Conservation (phyloP, 2,113 vertebrate genomes). For the Lepisosteus osseus region DNA sequence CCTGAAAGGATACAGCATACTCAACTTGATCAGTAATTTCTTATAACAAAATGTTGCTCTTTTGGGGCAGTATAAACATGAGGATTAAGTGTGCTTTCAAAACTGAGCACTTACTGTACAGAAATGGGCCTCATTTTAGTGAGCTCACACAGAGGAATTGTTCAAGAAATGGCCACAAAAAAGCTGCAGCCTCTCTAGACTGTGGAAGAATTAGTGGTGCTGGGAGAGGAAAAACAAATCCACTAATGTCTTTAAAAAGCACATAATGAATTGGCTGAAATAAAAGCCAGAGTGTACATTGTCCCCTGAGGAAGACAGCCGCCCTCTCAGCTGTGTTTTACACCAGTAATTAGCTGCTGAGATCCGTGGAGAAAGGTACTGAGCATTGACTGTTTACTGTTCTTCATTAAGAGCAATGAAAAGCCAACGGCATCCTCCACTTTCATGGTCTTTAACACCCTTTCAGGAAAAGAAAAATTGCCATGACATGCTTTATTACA, state of each 20-base stretch:
- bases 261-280: slow-evolving; percentile 39
- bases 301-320: slow-evolving; percentile 20
- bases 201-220: neutral
- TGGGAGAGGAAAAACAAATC: neutral
- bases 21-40: too few relatives aligned
- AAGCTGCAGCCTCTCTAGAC: too few relatives aligned
- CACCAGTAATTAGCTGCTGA: slow-evolving; percentile 61
- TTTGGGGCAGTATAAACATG: too few relatives aligned
- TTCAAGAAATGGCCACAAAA: too few relatives aligned
- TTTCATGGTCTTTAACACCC: slow-evolving; percentile 56
- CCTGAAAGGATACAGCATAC: too few relatives aligned
- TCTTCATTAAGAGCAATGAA: slow-evolving; percentile 49
- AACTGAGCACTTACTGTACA: too few relatives aligned
- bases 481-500: slow-evolving; percentile 43
- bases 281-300: slow-evolving; percentile 27
- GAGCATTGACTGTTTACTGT: slow-evolving; percentile 18
- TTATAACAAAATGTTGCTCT: too few relatives aligned
- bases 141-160: too few relatives aligned
- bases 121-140: too few relatives aligned
- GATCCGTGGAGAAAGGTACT: slow-evolving; percentile 42
- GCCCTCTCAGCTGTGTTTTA: slow-evolving; percentile 38
- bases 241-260: slow-evolving; percentile 19
- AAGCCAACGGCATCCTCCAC: slow-evolving; percentile 36
- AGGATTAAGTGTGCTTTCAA: too few relatives aligned
- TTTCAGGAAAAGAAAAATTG: slow-evolving; percentile 51